A percentile compares a stretch with the other conserved stretches of the same genome.
Conservation (phyloP, 1,140 invertebrate genomes). For the Drosophila subpulchrella region DNA sequence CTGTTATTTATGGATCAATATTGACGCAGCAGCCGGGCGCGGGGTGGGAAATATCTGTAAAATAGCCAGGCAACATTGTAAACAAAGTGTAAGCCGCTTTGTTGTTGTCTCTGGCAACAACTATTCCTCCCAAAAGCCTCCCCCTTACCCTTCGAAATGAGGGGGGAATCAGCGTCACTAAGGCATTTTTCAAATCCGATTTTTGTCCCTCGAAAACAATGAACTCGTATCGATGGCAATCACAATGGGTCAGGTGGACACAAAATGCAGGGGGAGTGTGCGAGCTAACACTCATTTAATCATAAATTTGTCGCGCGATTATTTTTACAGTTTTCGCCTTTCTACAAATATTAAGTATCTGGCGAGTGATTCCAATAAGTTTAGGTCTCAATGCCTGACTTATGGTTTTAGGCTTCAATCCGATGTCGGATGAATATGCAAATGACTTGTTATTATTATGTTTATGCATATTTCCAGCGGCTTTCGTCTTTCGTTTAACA, state of each 20-base stretch:
- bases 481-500: conserved; percentile 52
- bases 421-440: conserved; percentile 69
- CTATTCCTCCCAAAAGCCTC: conserved; percentile 38
- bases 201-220: conserved; percentile 50
- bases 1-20: conserved; percentile 83
- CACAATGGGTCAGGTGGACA: conserved; percentile 42
- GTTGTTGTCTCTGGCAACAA: conserved; percentile 51
- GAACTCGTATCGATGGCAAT: conserved; percentile 49
- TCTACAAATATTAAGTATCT: conserved; percentile 61
- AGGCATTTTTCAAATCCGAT: conserved; percentile 63
- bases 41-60: conserved; percentile 60
- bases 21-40: conserved; percentile 63
- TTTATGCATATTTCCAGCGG: conserved; percentile 70
- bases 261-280: conserved; percentile 23
- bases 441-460: conserved; percentile 80
- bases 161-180: conserved; percentile 46
- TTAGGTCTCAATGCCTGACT: conserved; percentile 52
- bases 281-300: conserved; percentile 52
- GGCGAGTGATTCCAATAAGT: conserved; percentile 40
- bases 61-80: conserved; percentile 82
- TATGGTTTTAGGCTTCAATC: conserved; percentile 73
- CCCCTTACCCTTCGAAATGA: background rate
- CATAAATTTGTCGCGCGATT: conserved; percentile 81
- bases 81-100: conserved; percentile 82
- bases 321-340: conserved; percentile 73